Conservation (phyloP, 2,888 invertebrate species). For the Colletes collaris region DNA sequence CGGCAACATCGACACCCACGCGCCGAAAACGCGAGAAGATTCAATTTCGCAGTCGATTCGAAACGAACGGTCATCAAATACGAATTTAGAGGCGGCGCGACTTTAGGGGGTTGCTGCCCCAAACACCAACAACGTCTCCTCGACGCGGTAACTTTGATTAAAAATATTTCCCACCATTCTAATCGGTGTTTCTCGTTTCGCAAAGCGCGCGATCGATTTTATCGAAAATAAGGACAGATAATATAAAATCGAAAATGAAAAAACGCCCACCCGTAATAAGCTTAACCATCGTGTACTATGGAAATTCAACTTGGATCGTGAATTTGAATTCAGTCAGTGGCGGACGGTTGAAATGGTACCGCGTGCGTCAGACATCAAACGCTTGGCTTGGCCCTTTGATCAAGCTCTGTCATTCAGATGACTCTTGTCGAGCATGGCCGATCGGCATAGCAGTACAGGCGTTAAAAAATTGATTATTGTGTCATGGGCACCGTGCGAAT, state of each 20-base stretch:
- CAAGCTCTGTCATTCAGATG: conserved; percentile 81
- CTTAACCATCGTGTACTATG: conserved; percentile 56
- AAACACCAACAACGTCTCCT: not conserved
- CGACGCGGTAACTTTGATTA: conserved; percentile 33
- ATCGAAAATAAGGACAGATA: not conserved
- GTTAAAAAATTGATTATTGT: conserved; percentile 71
- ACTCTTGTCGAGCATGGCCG: conserved; percentile 77
- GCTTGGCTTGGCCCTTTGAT: conserved; percentile 79
- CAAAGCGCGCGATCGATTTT: not conserved
- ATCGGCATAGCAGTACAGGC: conserved; percentile 41
- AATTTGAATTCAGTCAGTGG: conserved; percentile 65
- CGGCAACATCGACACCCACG: conserved; percentile 33
- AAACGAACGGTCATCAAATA: conserved; percentile 78
- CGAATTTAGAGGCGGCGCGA: conserved; percentile 60
- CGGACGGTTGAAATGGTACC: conserved; percentile 74
- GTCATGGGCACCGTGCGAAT: conserved; percentile 64
- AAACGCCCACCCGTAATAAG: conserved; percentile 20
- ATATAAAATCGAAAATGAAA: conserved; percentile 1
- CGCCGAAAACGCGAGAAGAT: conserved; percentile 70
- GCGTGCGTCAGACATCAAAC: conserved; percentile 82
- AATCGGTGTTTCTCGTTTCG: not conserved
- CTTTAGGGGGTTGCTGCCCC: conserved; percentile 27
- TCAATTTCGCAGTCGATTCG: conserved; percentile 76
- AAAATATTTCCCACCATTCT: conserved; percentile 13
- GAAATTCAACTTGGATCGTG: conserved; percentile 66